phyloP scores from a whole-genome alignment of 2,797 vertebrate species.

The Falco novaeseelandiae region DNA sequence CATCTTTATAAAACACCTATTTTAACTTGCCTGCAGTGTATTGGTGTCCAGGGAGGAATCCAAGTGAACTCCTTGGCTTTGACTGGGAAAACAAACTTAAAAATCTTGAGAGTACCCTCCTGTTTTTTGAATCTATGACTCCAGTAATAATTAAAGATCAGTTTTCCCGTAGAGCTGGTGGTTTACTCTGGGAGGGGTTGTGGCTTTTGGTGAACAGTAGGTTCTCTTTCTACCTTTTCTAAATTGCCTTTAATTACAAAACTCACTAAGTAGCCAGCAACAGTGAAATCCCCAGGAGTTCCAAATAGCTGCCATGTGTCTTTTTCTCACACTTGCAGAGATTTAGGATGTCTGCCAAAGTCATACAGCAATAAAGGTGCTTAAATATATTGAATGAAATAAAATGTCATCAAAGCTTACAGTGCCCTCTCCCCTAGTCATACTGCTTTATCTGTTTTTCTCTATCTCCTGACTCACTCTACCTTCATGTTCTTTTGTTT shows the following conservation, averaged over 20 bases:
- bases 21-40: neutral
- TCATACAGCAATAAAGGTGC: neutral
- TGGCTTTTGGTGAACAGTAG: neutral
- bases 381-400: slow-evolving; percentile 21
- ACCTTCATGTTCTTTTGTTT: neutral
- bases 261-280: slow-evolving; percentile 1
- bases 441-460: neutral
- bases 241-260: slow-evolving; percentile 48
- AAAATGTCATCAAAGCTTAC: neutral
- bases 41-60: neutral
- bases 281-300: slow-evolving; percentile 11
- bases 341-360: neutral
- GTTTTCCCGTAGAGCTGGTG: neutral
- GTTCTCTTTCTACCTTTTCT: slow-evolving; percentile 39
- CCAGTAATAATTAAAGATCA: neutral
- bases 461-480: neutral
- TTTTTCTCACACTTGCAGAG: slow-evolving; percentile 49
- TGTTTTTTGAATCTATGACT: neutral
- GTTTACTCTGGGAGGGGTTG: neutral
- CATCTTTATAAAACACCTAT: neutral
- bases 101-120: neutral
- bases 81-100: neutral
- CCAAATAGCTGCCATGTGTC: slow-evolving; percentile 27
- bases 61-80: neutral
- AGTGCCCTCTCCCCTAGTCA: neutral